Evolutionary conservation across 2,888 invertebrate species (phyloP), one percentile per base, ranked within the genome.

Genomic region (Terebella lapidaria): DNA sequence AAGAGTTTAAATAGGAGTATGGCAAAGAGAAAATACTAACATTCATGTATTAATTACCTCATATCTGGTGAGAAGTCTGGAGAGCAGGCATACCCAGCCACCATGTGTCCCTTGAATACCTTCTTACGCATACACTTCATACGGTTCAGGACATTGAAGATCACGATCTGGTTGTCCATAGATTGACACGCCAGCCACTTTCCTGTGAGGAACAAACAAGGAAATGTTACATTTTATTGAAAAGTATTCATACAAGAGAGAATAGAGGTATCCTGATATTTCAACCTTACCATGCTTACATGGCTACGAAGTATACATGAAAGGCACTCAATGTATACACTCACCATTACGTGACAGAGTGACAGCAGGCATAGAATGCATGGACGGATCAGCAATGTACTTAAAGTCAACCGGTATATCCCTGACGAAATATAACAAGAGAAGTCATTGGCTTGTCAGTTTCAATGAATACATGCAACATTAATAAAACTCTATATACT

Each of bases 111-210:
- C 0, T 89, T 89, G 82, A 99, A 99, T 0, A 92, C 90, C 82
- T 99, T 99, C 82, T 99, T 99, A 28, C 95, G 85, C 82, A 99
- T 96, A 86, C 96, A 89, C 83, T 97, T 96, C 82, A 99, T 95
- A 65, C 96, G 86, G 84, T 97, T 96, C 65, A 97, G 83, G 0
- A 97, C 94, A 29, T 96, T 95, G 83, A 99, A 99, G 71, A 99
- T 95, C 30, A 94, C 89, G 58, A 99, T 90, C 82, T 95, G 95
- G 83, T 99, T 99, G 84, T 99, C 97, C 91, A 99, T 92, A 65
- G 94, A 93, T 82, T 99, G 99, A 77, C 97, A 99, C 0, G 97
- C 96, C 64, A 99, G 84, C 97, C 99, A 99, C 82, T 97, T 97
- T 76, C 92, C 84, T 83, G 72, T 1, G 74, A 72, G n/a, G n/a